phyloP scores from a whole-genome alignment of 2,797 vertebrate species.

The Vireo griseus region DNA sequence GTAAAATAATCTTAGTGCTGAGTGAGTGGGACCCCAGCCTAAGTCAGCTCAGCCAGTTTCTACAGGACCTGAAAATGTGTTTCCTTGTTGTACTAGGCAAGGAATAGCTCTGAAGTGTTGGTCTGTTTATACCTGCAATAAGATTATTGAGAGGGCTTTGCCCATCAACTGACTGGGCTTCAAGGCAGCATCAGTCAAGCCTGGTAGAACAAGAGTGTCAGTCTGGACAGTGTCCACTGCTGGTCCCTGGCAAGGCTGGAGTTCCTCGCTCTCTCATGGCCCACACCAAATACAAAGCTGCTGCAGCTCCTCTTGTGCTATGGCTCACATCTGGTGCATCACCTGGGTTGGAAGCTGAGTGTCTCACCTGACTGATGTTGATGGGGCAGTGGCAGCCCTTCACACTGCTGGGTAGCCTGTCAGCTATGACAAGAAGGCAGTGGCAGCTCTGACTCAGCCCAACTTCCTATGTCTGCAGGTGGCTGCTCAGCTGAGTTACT shows the following conservation, averaged over 20 bases:
- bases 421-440: background rate
- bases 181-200: background rate
- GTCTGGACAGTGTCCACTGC: background rate
- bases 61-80: background rate
- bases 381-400: background rate
- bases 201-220: background rate
- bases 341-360: background rate
- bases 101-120: background rate
- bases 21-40: background rate
- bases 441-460: background rate
- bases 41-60: background rate
- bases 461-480: background rate
- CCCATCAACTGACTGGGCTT: background rate
- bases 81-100: background rate
- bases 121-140: background rate
- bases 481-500: background rate
- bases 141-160: background rate
- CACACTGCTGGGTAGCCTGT: background rate
- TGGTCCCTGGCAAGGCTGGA: background rate
- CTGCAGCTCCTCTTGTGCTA: background rate
- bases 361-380: background rate
- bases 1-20: background rate
- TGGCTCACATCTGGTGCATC: slow-evolving; percentile 17
- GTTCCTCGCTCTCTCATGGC: background rate
- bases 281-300: background rate